Evolutionary conservation across 2,113 vertebrate genomes (phyloP).

Genomic region (Silurus asotus): DNA sequence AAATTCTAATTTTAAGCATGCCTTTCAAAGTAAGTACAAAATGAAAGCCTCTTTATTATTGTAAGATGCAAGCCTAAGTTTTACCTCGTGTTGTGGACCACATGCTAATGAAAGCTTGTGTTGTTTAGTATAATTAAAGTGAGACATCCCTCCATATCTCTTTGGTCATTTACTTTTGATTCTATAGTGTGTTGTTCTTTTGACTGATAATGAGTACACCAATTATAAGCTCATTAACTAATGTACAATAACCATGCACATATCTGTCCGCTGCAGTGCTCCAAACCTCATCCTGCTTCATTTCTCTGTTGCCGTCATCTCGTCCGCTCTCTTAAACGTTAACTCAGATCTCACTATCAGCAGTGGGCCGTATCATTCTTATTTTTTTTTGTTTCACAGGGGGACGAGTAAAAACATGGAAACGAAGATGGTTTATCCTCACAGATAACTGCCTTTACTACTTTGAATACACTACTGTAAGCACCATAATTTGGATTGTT

Average conservation of each 20-base stretch:
- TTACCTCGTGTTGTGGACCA: neutral
- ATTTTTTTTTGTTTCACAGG: slow-evolving; percentile 74
- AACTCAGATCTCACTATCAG: slow-evolving; percentile 4
- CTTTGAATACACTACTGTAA: slow-evolving; percentile 83
- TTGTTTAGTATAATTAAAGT: neutral
- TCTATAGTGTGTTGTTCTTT: slow-evolving; percentile 3
- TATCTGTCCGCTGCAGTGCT: slow-evolving; percentile 51
- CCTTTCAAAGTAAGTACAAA: neutral
- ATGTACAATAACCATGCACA: slow-evolving; percentile 37
- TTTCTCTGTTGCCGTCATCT: slow-evolving; percentile 49
- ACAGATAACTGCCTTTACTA: slow-evolving; percentile 97
- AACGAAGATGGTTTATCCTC: slow-evolving; percentile 89
- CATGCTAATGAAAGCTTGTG: neutral
- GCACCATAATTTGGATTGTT: slow-evolving; percentile 49
- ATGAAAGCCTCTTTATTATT: neutral
- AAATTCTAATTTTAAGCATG: neutral
- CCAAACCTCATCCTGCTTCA: slow-evolving; percentile 40
- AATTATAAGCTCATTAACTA: slow-evolving; percentile 31
- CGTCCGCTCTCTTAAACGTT: slow-evolving; percentile 13
- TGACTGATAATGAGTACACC: neutral
- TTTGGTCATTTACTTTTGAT: neutral
- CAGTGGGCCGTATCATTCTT: neutral
- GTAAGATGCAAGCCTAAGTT: neutral
- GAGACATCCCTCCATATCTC: neutral
- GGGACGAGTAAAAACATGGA: slow-evolving; percentile 96